Evolutionary conservation across 2,888 invertebrate genomes (phyloP).

Genomic region (Stictocephala bisonia): DNA sequence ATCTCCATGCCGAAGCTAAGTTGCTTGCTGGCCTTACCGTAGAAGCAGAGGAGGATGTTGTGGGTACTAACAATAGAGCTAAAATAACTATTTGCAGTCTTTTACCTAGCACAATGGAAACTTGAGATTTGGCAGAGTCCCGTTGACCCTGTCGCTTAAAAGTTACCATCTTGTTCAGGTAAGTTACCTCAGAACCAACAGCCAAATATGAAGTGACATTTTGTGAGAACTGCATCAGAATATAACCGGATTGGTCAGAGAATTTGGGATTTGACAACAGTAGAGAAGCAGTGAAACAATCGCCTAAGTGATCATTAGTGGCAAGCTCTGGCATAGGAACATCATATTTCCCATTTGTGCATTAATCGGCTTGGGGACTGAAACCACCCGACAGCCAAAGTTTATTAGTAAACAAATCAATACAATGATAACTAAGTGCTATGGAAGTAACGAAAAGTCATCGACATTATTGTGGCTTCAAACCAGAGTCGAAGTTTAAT

Average conservation of each 20-base stretch:
- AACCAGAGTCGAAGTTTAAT: no score
- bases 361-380: no score
- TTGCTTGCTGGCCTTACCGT: slow-evolving; percentile 93
- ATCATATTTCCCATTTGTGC: slow-evolving; percentile 81
- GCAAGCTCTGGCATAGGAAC: slow-evolving; percentile 88
- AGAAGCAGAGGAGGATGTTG: slow-evolving; percentile 90
- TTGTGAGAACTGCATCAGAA: slow-evolving; percentile 90
- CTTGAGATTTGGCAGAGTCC: slow-evolving; percentile 11
- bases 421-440: no score
- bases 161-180: slow-evolving; percentile 76
- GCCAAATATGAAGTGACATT: slow-evolving; percentile 84
- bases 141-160: no score
- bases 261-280: slow-evolving; percentile 94
- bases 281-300: slow-evolving; percentile 85
- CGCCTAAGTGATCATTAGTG: slow-evolving; percentile 88
- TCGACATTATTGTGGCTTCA: no score
- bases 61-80: slow-evolving; percentile 74
- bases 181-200: slow-evolving; percentile 92
- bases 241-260: slow-evolving; percentile 85
- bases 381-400: no score
- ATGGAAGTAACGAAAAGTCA: no score
- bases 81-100: slow-evolving; percentile 64
- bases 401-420: no score
- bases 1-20: slow-evolving; percentile 94
- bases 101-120: slow-evolving; percentile 2